Evolutionary conservation across 2,888 invertebrate species (phyloP).

Genomic region (Lysandra bellargus): DNA sequence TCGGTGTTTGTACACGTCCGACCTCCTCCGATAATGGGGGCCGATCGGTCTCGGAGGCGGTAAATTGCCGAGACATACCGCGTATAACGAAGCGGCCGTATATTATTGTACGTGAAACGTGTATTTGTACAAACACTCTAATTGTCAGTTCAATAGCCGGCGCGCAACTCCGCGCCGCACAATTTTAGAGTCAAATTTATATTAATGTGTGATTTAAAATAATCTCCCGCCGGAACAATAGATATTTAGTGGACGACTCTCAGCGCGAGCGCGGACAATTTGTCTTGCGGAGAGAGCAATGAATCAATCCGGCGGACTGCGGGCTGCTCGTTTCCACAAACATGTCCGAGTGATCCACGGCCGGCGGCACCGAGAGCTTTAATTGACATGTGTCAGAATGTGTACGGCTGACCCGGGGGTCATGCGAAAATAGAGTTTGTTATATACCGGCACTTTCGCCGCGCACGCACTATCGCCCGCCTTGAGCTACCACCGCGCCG

Average conservation of each 20-base stretch:
- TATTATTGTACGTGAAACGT: constrained; percentile 56
- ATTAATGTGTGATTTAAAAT: background rate
- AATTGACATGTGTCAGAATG: constrained; percentile 80
- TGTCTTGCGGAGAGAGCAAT: constrained; percentile 57
- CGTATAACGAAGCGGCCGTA: constrained; percentile 67
- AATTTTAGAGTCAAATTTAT: background rate
- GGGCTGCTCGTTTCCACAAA: constrained; percentile 72
- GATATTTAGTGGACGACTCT: constrained; percentile 18
- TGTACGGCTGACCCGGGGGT: constrained; percentile 73
- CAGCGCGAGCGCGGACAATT: constrained; percentile 43
- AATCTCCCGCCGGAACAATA: constrained; percentile 15
- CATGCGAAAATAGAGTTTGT: constrained; percentile 73
- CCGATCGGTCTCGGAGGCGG: constrained; percentile 72
- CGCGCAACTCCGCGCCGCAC: constrained; percentile 1
- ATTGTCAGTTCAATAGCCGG: constrained; percentile 53
- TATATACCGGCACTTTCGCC: constrained; percentile 73
- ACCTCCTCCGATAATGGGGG: constrained; percentile 77
- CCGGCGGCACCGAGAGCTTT: constrained; percentile 68
- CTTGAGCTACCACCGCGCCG: constrained; percentile 42
- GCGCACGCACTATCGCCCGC: constrained; percentile 39
- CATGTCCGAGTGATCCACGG: constrained; percentile 75
- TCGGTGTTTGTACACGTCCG: constrained; percentile 80
- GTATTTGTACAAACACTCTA: constrained; percentile 52
- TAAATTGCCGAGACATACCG: constrained; percentile 73
- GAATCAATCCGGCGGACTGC: constrained; percentile 69